Evolutionary conservation across 2,888 invertebrate species (phyloP).

Genomic region (Aplocera efformata): DNA sequence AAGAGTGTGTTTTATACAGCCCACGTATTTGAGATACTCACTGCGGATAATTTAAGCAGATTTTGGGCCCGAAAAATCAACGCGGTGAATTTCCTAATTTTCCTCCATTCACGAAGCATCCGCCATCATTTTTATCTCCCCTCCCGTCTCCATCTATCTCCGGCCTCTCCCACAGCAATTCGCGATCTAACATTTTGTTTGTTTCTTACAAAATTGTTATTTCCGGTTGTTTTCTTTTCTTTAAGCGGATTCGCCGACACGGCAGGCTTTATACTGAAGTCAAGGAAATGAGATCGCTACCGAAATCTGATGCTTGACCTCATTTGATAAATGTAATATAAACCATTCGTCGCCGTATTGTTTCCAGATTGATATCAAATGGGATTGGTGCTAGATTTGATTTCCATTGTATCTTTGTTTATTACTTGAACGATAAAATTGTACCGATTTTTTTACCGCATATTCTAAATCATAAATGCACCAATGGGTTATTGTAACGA

Average conservation of each 20-base stretch:
- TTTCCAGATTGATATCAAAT: conserved; percentile 14
- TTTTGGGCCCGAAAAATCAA: conserved; percentile 55
- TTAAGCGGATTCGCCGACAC: conserved; percentile 68
- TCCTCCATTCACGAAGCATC: conserved; percentile 71
- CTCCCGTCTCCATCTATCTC: conserved; percentile 74
- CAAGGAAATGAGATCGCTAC: conserved; percentile 68
- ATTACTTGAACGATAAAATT: neutral
- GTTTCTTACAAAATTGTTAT: conserved; percentile 77
- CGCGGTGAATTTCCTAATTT: conserved; percentile 75
- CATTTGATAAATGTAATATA: conserved; percentile 53
- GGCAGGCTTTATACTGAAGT: conserved; percentile 63
- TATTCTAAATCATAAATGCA: too few relatives aligned
- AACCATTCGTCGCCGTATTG: conserved; percentile 42
- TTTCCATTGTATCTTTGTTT: conserved; percentile 1
- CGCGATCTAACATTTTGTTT: conserved; percentile 73
- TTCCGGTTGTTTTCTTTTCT: conserved; percentile 72
- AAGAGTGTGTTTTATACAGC: conserved; percentile 11
- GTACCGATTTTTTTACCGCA: too few relatives aligned
- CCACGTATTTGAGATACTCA: conserved; percentile 43
- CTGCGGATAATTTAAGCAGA: conserved; percentile 66
- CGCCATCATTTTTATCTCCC: conserved; percentile 79
- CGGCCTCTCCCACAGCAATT: conserved; percentile 63
- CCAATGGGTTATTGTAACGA: too few relatives aligned
- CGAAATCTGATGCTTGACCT: conserved; percentile 64
- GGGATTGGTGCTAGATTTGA: conserved; percentile 8